Evolutionary conservation across 2,888 invertebrate species (phyloP).

Genomic region (Aspidiotus rigidus): DNA sequence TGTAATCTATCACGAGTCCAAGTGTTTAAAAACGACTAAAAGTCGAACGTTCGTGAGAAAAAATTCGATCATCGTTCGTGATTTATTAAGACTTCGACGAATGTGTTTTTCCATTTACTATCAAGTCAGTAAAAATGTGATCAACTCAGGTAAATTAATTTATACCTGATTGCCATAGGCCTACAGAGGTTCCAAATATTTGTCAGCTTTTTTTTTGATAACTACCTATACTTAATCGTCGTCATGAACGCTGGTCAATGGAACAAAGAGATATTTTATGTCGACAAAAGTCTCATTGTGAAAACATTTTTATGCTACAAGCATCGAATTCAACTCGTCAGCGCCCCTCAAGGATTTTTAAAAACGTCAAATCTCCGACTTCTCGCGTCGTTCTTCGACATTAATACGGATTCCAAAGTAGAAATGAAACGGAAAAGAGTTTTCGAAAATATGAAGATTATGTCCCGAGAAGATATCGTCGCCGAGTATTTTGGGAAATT

Average conservation of each 20-base stretch:
- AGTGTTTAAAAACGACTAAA: no score
- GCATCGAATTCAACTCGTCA: constrained; percentile 9
- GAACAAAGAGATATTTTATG: constrained; percentile 6
- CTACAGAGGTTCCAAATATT: no score
- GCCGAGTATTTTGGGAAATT: background rate
- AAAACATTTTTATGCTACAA: constrained; percentile 4
- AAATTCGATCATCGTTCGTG: no score
- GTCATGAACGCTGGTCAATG: background rate
- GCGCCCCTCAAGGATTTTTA: constrained; percentile 16
- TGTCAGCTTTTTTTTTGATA: no score
- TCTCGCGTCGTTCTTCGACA: constrained; percentile 8
- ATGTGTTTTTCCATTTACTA: no score
- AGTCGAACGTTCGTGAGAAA: no score
- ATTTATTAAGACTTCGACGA: no score
- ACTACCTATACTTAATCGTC: no score
- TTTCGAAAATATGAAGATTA: background rate
- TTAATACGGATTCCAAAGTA: background rate
- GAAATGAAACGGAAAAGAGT: background rate
- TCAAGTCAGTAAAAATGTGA: no score
- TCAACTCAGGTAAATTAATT: no score
- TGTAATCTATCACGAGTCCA: no score
- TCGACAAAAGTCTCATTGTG: constrained; percentile 20
- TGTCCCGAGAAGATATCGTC: background rate
- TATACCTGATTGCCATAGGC: no score
- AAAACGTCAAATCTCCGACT: constrained; percentile 17